These are phyloP conservation scores for Neodiprion lecontei DNA, from an alignment of 1,140 invertebrate species.

Conservation along the genomic window DNA sequence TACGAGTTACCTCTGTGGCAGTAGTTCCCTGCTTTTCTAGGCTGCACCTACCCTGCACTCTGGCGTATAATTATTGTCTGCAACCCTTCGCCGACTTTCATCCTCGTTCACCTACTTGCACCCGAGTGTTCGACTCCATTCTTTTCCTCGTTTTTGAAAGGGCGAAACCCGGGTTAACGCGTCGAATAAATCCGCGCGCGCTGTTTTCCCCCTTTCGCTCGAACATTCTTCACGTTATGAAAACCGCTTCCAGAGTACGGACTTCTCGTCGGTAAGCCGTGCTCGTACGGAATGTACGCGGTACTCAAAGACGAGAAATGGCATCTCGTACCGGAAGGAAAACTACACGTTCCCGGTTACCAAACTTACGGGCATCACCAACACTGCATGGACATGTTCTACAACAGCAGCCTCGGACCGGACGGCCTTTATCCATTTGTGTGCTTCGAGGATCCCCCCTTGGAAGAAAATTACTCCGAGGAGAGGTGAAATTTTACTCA, in stretches of 20 bases:
- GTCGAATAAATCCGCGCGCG: too few relatives aligned
- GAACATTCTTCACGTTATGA: too few relatives aligned
- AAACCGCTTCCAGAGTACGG: conserved; percentile 34
- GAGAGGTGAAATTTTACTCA: neutral
- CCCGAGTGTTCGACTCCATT: too few relatives aligned
- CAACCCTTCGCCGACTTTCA: too few relatives aligned
- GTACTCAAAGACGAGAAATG: conserved; percentile 20
- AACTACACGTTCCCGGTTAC: conserved; percentile 10
- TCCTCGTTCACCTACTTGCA: too few relatives aligned
- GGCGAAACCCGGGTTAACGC: too few relatives aligned
- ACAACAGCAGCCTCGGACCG: conserved; percentile 6
- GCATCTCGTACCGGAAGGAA: conserved; percentile 23
- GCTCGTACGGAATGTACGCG: conserved; percentile 27
- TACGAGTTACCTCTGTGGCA: too few relatives aligned
- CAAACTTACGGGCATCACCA: conserved; percentile 21
- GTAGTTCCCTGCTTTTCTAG: too few relatives aligned
- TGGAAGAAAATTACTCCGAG: neutral
- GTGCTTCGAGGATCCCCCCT: conserved; percentile 31
- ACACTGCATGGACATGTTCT: conserved; percentile 35
- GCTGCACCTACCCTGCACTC: too few relatives aligned
- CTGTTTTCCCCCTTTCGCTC: too few relatives aligned
- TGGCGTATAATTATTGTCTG: too few relatives aligned
- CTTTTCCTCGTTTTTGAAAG: too few relatives aligned
- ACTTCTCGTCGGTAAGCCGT: conserved; percentile 32
- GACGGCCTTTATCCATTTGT: conserved; percentile 23